A percentile compares a stretch with the other conserved stretches of the same genome.
Conservation (phyloP, 2,113 vertebrate genomes). For the Lepus europaeus region DNA sequence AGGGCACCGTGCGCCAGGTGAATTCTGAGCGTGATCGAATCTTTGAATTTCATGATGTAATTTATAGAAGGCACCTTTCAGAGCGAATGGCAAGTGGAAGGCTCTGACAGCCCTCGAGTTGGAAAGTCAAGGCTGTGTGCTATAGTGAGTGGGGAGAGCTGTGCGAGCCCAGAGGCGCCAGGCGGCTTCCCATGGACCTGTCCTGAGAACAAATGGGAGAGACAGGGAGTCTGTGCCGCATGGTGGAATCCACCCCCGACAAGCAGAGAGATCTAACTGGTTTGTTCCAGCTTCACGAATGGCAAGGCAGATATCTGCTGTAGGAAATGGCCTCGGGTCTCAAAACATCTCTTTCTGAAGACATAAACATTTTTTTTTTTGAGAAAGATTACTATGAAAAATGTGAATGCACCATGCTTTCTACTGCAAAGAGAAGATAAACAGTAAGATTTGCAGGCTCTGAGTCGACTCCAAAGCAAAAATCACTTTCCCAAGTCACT, state of each 20-base stretch:
- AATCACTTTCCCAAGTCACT: background rate
- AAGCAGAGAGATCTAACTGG: conserved; percentile 10
- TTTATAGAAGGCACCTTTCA: conserved; percentile 64
- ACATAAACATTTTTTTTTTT: background rate
- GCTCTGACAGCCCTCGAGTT: conserved; percentile 15
- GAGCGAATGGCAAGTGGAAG: conserved; percentile 55
- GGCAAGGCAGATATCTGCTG: background rate
- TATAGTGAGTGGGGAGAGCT: background rate
- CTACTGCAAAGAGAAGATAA: background rate
- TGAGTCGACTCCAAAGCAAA: conserved; percentile 2
- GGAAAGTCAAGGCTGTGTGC: background rate
- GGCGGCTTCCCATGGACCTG: conserved; percentile 12
- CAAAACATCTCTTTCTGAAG: conserved; percentile 32
- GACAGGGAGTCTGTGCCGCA: background rate
- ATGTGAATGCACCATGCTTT: background rate
- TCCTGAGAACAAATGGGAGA: conserved; percentile 29
- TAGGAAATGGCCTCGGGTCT: conserved; percentile 8
- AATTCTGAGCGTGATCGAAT: conserved; percentile 62
- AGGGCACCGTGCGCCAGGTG: background rate
- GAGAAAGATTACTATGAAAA: conserved; percentile 38
- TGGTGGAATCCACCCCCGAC: conserved; percentile 23
- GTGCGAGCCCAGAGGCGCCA: background rate
- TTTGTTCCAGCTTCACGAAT: conserved; percentile 37
- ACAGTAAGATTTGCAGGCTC: background rate
- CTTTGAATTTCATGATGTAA: conserved; percentile 64